These are phyloP conservation scores for Gobiocypris rarus DNA, from an alignment of 2,113 vertebrate genomes.

Conservation along the genomic window DNA sequence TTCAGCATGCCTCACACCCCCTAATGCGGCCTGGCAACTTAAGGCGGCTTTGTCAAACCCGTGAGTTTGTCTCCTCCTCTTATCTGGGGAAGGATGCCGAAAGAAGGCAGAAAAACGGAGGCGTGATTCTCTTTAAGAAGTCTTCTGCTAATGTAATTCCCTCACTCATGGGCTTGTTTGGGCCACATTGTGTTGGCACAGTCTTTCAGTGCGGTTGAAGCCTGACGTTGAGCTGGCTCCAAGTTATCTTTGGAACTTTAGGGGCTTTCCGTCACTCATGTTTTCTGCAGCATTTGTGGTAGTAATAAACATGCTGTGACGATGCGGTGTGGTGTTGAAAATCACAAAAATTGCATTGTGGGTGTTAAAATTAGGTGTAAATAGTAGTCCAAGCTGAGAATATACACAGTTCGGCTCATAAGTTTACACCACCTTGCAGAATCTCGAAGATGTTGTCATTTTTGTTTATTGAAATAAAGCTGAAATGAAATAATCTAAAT, in stretches of 20 bases:
- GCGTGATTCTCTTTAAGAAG: constrained; percentile 40
- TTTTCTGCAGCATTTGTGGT: background rate
- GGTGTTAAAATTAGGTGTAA: background rate
- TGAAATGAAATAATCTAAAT: background rate
- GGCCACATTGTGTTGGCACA: background rate
- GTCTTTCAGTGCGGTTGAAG: constrained; percentile 3
- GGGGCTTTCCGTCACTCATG: constrained; percentile 4
- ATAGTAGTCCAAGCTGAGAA: background rate
- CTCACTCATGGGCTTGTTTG: constrained; percentile 28
- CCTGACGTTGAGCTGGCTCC: background rate
- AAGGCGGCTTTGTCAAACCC: constrained; percentile 50
- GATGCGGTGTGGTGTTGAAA: background rate
- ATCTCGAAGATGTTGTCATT: background rate
- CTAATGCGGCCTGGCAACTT: constrained; percentile 48
- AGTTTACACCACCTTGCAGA: background rate
- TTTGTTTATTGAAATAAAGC: background rate
- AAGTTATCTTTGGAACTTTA: background rate
- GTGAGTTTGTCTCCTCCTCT: constrained; percentile 32
- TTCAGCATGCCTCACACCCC: constrained; percentile 27
- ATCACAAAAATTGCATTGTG: background rate
- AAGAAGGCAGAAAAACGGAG: constrained; percentile 11
- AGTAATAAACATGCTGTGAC: background rate
- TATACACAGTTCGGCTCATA: background rate
- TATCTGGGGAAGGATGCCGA: constrained; percentile 32
- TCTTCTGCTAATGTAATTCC: constrained; percentile 31